Evolutionary conservation across 2,113 vertebrate genomes (phyloP), one percentile per base, ranked within the genome.

Genomic region (Perccottus glenii): DNA sequence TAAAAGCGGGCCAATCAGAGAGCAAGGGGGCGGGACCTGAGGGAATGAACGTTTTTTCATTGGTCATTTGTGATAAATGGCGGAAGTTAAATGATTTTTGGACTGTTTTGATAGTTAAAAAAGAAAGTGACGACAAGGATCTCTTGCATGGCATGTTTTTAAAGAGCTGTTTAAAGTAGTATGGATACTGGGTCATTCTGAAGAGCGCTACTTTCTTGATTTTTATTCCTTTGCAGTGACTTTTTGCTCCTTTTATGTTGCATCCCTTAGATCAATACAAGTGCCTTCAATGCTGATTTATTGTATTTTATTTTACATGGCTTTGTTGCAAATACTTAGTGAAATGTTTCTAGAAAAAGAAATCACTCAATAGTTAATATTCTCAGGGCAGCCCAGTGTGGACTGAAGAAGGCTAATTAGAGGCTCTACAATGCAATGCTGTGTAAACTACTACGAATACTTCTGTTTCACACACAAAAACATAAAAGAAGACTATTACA

Each of bases 381-480:
- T 72, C 19, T 62, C 19, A 38, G 51, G 6, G 35, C 14, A 67
- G 66, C 6, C 38, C 62, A 60, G 11, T 51, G 78, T 82, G 75
- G 80, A 82, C 66, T 83, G 78, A 47, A 81, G 80, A 19, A n/a
- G n/a, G n/a, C n/a, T n/a, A n/a, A n/a, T n/a, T n/a, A n/a, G n/a
- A n/a, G n/a, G n/a, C n/a, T n/a, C n/a, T n/a, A 78, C 50, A 77
- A 75, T 74, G 78, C 73, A 79, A 72, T 78, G 64, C 83, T 75
- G 82, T 56, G 73, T 76, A 80, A 84, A 85, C 73, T 56, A 73
- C 64, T 80, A 82, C 59, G 46, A 87, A 85, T 78, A 70, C 75
- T 56, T 80, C 82, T 69, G 69, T 67, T 74, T 71, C 64, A 77
- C 48, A 55, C 73, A 69, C 52, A 70, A 40, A 70, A 62, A 65